Conservation (phyloP, 2,888 invertebrate species). For the Nysson spinosus region DNA sequence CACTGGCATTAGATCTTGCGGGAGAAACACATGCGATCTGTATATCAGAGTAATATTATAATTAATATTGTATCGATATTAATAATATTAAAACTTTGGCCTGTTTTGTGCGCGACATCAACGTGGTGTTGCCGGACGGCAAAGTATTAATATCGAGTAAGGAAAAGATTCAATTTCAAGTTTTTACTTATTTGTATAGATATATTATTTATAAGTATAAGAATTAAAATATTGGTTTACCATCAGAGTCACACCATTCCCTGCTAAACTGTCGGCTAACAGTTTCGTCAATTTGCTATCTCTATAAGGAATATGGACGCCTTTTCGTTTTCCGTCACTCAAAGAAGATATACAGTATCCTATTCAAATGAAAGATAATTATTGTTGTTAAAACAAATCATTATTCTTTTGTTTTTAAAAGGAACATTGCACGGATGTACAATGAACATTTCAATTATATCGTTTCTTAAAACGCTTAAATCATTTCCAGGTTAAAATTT, state of each 20-base stretch:
- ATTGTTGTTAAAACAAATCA: neutral
- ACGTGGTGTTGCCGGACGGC: too few species aligned
- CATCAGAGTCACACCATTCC: conserved; percentile 96
- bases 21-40: conserved; percentile 98
- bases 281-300: conserved; percentile 97
- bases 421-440: too few species aligned
- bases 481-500: neutral
- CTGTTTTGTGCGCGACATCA: neutral
- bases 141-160: too few species aligned
- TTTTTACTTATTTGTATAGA: too few species aligned
- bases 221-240: conserved; percentile 78
- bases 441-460: too few species aligned
- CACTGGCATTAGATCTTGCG: conserved; percentile 89
- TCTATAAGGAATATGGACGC: conserved; percentile 94
- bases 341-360: conserved; percentile 96
- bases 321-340: conserved; percentile 87
- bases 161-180: too few species aligned
- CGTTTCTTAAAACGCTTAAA: neutral
- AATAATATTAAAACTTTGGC: neutral
- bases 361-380: conserved; percentile 72
- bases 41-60: too few species aligned
- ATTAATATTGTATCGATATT: too few species aligned
- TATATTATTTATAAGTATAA: too few species aligned
- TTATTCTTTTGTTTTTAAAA: too few species aligned
- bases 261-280: conserved; percentile 94